Evolutionary conservation across 1,140 invertebrate species (phyloP).

Genomic region (Drosophila pallidifrons): DNA sequence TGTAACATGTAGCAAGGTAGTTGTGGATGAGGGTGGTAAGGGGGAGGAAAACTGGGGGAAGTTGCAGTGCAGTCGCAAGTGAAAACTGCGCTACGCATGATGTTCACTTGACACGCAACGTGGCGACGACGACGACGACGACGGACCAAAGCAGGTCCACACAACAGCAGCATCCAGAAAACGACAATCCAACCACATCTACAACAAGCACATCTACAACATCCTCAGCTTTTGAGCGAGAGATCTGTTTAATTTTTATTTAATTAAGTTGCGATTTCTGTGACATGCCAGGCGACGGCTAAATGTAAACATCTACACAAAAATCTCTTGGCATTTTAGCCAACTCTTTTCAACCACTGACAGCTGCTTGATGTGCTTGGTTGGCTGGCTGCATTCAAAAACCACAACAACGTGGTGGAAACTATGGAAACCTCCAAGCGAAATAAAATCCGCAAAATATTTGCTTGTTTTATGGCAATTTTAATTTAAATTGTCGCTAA

Average conservation of each 20-base stretch:
- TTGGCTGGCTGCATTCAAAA: background rate
- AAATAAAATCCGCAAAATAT: slow-evolving; percentile 19
- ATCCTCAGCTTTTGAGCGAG: slow-evolving; percentile 28
- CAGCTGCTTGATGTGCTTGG: slow-evolving; percentile 39
- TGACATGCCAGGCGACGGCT: slow-evolving; percentile 46
- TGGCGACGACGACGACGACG: slow-evolving; percentile 13
- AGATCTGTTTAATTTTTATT: slow-evolving; percentile 81
- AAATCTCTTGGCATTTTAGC: slow-evolving; percentile 38
- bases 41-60: background rate
- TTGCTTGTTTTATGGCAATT: slow-evolving; percentile 26
- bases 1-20: slow-evolving; percentile 67
- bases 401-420: background rate
- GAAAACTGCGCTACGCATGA: slow-evolving; percentile 77
- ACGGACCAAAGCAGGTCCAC: slow-evolving; percentile 28
- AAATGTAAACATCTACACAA: slow-evolving; percentile 57
- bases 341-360: slow-evolving; percentile 16
- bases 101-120: slow-evolving; percentile 84
- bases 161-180: background rate
- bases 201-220: background rate
- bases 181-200: background rate
- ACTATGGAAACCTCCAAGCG: background rate
- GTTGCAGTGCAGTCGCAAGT: slow-evolving; percentile 17
- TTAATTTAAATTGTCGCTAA: slow-evolving; percentile 47
- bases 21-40: background rate
- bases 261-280: slow-evolving; percentile 77